Evolutionary conservation across 2,888 invertebrate genomes (phyloP), one percentile per base, ranked within the genome.

Genomic region (Ormyrus labotus): DNA sequence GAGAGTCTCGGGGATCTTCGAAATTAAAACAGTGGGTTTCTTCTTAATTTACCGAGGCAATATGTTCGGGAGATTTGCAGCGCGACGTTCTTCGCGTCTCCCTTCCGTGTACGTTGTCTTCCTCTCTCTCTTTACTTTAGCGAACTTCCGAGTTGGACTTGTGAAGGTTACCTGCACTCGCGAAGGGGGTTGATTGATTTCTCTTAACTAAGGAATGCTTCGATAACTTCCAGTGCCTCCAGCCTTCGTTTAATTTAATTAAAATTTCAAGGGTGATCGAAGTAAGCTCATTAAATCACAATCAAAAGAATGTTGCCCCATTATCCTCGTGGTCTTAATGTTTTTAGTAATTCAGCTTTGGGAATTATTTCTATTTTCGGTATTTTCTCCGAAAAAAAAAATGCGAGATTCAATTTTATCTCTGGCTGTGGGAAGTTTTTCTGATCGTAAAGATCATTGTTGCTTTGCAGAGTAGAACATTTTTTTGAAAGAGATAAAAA

Each of bases 191-290:
- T 69, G 74, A 79, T 74, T 79, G 79, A 74, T 79, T 79, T 79
- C 74, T 74, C 69, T 63, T 51, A 61, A 67, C 72, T 57, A 72
- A 72, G 48, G 51, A 48, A 79, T 58, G 57, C 74, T 57, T 74
- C 68, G 51, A 79, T 74, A 68, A 79, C 68, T 78, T 34, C 55
- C 48, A 13, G 7, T 50, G 11, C 60, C 34, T 53, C 55, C 48
- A 65, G 51, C 45, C 73, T 78, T 78, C 50, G 50, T 74, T 79
- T 74, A 74, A 80, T 80, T 75, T 75, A 80, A 80, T 80, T 75
- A 74, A 80, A 80, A 80, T 75, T 74, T 80, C 70, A 70, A 75
- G 64, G 57, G 64, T 70, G 50, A 69, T 74, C 45, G 50, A 68
- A 74, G 51, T 50, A 63, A 60, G 61, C 73, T 73, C 50, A 68